Conservation (phyloP, 2,113 vertebrate species). For the Phoxinus phoxinus region DNA sequence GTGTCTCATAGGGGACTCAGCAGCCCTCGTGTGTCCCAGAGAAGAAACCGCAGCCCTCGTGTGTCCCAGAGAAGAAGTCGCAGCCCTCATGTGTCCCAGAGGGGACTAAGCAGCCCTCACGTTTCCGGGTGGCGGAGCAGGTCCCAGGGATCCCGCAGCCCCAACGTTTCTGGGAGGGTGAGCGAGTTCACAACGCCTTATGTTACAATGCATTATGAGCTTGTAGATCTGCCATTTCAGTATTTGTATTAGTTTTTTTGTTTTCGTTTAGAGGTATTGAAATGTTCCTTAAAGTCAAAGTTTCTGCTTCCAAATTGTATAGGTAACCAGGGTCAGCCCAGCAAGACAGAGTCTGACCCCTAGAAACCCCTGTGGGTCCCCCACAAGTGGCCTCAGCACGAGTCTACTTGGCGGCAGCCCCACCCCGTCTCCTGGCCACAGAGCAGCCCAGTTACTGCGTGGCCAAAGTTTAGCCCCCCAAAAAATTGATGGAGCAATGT, state of each 20-base stretch:
- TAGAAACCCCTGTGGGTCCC: slow-evolving; percentile 12
- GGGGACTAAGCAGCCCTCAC: neutral
- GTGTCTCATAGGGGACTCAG: too few species aligned
- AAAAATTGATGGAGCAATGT: neutral
- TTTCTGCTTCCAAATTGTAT: slow-evolving; percentile 18
- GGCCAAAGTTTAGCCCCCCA: slow-evolving; percentile 2
- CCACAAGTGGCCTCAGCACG: slow-evolving; percentile 14
- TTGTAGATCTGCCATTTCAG: slow-evolving; percentile 12
- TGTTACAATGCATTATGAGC: slow-evolving; percentile 26
- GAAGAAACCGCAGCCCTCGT: too few species aligned
- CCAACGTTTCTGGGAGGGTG: slow-evolving; percentile 15
- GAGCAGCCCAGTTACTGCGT: slow-evolving; percentile 11
- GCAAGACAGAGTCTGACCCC: slow-evolving; percentile 4
- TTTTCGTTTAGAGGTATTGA: slow-evolving; percentile 6
- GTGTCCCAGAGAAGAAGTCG: too few species aligned
- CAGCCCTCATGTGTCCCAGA: too few species aligned
- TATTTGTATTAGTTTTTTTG: slow-evolving; percentile 22
- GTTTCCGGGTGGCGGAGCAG: neutral
- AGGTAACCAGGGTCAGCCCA: slow-evolving; percentile 17
- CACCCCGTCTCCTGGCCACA: slow-evolving; percentile 1
- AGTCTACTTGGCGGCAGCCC: neutral
- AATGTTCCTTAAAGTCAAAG: slow-evolving; percentile 21
- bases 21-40: too few species aligned
- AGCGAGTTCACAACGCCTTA: neutral
- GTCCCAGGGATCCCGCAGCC: neutral